Evolutionary conservation across 1,140 invertebrate genomes (phyloP).

Genomic region (Ostrea denselamellosa): DNA sequence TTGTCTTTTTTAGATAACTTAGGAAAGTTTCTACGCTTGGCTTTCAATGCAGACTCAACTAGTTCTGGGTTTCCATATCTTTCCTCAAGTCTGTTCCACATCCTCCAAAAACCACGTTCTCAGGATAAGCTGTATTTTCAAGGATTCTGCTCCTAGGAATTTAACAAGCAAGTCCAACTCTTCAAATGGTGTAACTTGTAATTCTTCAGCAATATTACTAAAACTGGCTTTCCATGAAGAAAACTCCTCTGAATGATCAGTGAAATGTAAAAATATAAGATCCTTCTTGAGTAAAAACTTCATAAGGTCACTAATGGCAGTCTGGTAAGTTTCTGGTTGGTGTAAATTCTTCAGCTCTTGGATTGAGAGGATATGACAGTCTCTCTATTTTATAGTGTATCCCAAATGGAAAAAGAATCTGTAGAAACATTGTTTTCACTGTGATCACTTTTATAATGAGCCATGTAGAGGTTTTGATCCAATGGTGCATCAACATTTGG

Average conservation of each 20-base stretch:
- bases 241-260: conserved; percentile 23
- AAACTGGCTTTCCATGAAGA: conserved; percentile 40
- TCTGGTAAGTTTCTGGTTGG: background rate
- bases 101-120: background rate
- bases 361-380: background rate
- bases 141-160: conserved; percentile 48
- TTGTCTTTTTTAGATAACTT: conserved; percentile 39
- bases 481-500: background rate
- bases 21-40: conserved; percentile 54
- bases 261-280: background rate
- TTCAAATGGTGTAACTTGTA: conserved; percentile 51
- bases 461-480: background rate
- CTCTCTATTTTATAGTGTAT: background rate
- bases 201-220: conserved; percentile 45
- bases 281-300: conserved; percentile 48
- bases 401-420: background rate
- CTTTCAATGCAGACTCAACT: conserved; percentile 48
- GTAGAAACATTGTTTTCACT: background rate
- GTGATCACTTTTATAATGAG: background rate
- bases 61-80: conserved; percentile 43
- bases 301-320: conserved; percentile 6
- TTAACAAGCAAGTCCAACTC: conserved; percentile 59
- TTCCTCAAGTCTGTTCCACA: conserved; percentile 47
- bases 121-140: conserved; percentile 39
- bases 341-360: background rate